Evolutionary conservation across 2,113 vertebrate species (phyloP), one percentile per base, ranked within the genome.

Genomic region (Talpa occidentalis): DNA sequence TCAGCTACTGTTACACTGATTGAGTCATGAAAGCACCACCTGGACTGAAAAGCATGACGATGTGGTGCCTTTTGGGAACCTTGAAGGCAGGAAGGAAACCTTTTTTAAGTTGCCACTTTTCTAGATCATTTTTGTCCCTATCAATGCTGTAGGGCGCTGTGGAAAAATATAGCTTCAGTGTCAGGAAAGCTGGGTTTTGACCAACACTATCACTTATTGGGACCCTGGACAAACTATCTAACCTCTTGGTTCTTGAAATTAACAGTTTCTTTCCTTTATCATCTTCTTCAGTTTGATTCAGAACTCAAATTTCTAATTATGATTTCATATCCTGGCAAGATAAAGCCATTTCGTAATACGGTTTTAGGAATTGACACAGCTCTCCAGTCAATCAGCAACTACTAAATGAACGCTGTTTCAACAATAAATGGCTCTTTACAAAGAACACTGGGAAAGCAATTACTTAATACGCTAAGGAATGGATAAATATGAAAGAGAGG

Each of bases 191-290:
- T 86, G 47, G 62, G 21, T 7, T 66, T 90, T 91, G 64, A 84
- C 74, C 59, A 94, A 10, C 5, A 4, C 44, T 54, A 40, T 52
- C n/a, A 74, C 24, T 92, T 88, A 77, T 4, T 40, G 79, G n/a
- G 49, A 82, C 7, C 8, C 67, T 88, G 47, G 24, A 37, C 6
- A 79, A 82, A 86, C 89, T 42, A 86, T n/a, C 89, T 93, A 86
- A 80, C 52, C 80, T 91, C 67, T 73, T 64, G 1, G 10, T 90
- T 94, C 60, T 94, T 93, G 89, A 97, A 91, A 88, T 52, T 17
- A 66, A 49, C 60, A 64, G 62, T 49, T 82, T 8, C 32, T 88
- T 93, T 95, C 12, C 21, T 24, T 69, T n/a, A 64, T 82, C 67
- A 93, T 89, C 42, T 12, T 72, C 90, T 89, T 81, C 7, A 73